phyloP scores from a whole-genome alignment of 2,113 vertebrate genomes.

The Macrotus californicus region DNA sequence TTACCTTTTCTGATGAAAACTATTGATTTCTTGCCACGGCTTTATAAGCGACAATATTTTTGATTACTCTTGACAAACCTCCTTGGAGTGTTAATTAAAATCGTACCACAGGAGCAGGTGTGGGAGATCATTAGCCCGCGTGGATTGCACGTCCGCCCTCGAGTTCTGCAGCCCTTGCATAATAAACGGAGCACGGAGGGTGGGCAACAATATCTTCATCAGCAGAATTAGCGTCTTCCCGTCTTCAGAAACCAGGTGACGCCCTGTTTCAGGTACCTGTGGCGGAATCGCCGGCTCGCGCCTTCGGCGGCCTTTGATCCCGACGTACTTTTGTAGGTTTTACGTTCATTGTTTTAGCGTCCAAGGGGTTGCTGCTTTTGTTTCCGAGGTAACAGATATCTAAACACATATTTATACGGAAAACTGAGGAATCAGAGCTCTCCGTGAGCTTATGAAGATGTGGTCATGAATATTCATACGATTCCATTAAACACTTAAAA shows the following conservation, averaged over 20 bases:
- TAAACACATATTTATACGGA: conserved; percentile 19
- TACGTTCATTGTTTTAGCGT: background rate
- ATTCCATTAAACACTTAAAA: conserved; percentile 46
- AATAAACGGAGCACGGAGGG: conserved; percentile 86
- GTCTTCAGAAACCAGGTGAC: conserved; percentile 73
- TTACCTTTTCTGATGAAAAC: conserved; percentile 91
- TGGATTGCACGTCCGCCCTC: conserved; percentile 78
- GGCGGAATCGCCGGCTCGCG: too few relatives aligned
- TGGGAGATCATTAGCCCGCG: conserved; percentile 88
- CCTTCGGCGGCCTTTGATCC: background rate
- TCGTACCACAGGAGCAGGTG: conserved; percentile 92
- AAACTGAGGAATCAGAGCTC: conserved; percentile 31
- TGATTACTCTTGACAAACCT: conserved; percentile 93
- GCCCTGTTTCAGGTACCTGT: too few relatives aligned
- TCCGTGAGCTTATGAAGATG: conserved; percentile 54
- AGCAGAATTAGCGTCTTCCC: conserved; percentile 85
- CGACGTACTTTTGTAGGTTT: conserved; percentile 42
- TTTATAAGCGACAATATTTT: conserved; percentile 94
- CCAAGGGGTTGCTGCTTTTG: conserved; percentile 34
- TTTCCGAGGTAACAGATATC: conserved; percentile 39
- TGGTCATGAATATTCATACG: conserved; percentile 51
- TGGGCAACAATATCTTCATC: conserved; percentile 86
- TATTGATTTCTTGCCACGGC: conserved; percentile 89
- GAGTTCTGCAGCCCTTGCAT: conserved; percentile 87
- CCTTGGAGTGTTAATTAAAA: conserved; percentile 98